phyloP scores from a whole-genome alignment of 1,140 invertebrate genomes.

The Cherax quadricarinatus region DNA sequence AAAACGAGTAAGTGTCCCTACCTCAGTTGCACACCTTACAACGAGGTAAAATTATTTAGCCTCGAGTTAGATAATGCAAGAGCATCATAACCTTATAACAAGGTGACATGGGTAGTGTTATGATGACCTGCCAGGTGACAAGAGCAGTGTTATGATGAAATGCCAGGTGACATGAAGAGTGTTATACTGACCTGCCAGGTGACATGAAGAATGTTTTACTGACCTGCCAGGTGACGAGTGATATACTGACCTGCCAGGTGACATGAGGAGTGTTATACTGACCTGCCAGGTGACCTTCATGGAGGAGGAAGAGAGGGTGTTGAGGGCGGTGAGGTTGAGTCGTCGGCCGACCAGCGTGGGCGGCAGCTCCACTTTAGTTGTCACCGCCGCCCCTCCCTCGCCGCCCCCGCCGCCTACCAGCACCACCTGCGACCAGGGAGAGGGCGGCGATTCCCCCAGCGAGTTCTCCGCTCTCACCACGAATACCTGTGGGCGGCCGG shows the following conservation, averaged over 20 bases:
- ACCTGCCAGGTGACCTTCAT: constrained; percentile 71
- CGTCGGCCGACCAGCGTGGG: constrained; percentile 28
- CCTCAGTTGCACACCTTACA: too few relatives aligned
- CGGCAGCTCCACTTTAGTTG: constrained; percentile 45
- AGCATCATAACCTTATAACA: too few relatives aligned
- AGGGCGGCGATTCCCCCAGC: constrained; percentile 67
- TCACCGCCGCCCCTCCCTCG: background rate
- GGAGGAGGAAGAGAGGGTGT: constrained; percentile 55
- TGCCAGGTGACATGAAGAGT: background rate
- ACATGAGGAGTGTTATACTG: background rate
- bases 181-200: constrained; percentile 63
- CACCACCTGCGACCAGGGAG: constrained; percentile 71
- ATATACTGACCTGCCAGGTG: background rate
- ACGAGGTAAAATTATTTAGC: too few relatives aligned
- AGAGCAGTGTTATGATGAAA: too few relatives aligned
- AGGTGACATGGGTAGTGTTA: too few relatives aligned
- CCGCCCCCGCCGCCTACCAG: constrained; percentile 40
- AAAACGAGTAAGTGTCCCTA: too few relatives aligned
- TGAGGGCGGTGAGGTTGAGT: constrained; percentile 64
- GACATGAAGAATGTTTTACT: constrained; percentile 22
- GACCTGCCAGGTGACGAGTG: too few relatives aligned
- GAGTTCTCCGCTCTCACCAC: constrained; percentile 57
- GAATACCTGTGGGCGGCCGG: constrained; percentile 60
- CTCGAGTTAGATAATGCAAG: too few relatives aligned
- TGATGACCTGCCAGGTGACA: too few relatives aligned